Evolutionary conservation across 2,888 invertebrate species (phyloP), one percentile per base, ranked within the genome.

Genomic region (Portevinia maculata): DNA sequence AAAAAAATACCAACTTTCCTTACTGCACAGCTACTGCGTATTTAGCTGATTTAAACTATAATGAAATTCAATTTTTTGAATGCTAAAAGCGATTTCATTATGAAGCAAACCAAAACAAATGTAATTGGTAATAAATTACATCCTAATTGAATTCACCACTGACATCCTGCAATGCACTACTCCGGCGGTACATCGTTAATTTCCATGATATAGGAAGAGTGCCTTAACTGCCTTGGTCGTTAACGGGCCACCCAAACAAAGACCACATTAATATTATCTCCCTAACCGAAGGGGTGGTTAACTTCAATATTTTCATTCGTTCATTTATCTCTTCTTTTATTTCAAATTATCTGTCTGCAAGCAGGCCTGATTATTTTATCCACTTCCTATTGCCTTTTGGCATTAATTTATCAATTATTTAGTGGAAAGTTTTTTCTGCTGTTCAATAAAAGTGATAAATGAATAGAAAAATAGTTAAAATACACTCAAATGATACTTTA

Each of bases 111-210:
- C 48, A 50, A 8, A n/a, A 4, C 3, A 19, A 3, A 9, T 34
- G 28, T 64, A 65, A 57, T 57, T 55, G 44, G 41, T 71, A 70
- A 71, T 83, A 60, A 65, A 76, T 81, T 75, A 76, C 32, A 48
- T 76, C 76, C 76, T 81, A 71, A 76, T 76, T 83, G 41, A 71
- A 76, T 76, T 76, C 55, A 60, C 59, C 65, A 65, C 53, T 76
- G 81, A 60, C 71, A 65, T 71, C 73, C 79, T 53, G 57, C 13
- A 34, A 32, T 59, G 28, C 53, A 37, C 4, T 53, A 19, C 65
- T 5, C 46, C 44, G 37, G 30, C 9, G 8, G 37, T 34, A 34
- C 52, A 70, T 62, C 64, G 57, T 73, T 73, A 53, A 73, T 67
- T 53, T 67, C 48, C 57, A 39, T 50, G 24, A 52, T 13, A 57